These are phyloP conservation scores for Gnathonemus longibarbis DNA, from an alignment of 2,113 vertebrate species.

Conservation along the genomic window DNA sequence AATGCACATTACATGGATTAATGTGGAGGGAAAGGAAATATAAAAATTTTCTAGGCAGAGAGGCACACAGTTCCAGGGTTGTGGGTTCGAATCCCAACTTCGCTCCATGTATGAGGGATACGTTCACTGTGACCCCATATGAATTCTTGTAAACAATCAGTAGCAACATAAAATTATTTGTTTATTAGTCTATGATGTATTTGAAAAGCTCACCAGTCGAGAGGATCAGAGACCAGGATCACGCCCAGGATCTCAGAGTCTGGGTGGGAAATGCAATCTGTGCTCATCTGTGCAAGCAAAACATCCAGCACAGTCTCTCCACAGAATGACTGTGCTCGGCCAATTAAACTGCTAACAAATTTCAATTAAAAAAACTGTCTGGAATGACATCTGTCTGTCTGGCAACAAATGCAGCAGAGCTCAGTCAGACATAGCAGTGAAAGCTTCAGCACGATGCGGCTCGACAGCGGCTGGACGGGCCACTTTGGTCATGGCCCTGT, in stretches of 20 bases:
- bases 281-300: neutral
- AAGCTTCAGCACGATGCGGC: neutral
- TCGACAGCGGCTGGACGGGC: slow-evolving; percentile 3
- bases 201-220: neutral
- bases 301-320: neutral
- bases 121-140: neutral
- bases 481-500: slow-evolving; percentile 3
- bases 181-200: neutral
- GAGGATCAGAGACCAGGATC: neutral
- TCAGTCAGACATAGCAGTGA: slow-evolving; percentile 9
- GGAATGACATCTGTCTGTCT: slow-evolving; percentile 16
- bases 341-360: slow-evolving; percentile 21
- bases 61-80: neutral
- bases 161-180: neutral
- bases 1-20: neutral
- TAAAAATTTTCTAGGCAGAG: neutral
- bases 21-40: neutral
- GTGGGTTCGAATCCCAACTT: neutral
- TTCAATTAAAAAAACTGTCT: slow-evolving; percentile 18
- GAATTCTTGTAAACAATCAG: neutral
- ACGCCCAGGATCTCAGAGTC: neutral
- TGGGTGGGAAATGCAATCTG: neutral
- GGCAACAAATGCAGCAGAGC: neutral
- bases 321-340: neutral
- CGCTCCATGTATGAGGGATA: neutral